phyloP scores from a whole-genome alignment of 2,113 vertebrate species.

The Pteropus alecto region DNA sequence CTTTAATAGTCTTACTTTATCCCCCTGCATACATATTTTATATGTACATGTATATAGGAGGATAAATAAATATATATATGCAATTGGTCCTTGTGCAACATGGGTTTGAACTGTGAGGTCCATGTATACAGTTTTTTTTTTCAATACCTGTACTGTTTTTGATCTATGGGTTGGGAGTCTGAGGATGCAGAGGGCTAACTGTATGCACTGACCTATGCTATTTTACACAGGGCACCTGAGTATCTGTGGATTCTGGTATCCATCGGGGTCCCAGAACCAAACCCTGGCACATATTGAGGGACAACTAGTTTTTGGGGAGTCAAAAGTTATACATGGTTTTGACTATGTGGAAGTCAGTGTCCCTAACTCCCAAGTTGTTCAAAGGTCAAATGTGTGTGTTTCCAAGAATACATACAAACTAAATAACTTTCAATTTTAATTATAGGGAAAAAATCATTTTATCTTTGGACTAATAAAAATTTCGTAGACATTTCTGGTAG shows the following conservation, averaged over 20 bases:
- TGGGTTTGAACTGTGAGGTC: no score
- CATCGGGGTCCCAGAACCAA: not conserved
- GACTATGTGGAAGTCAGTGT: not conserved
- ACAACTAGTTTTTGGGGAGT: not conserved
- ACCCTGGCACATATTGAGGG: not conserved
- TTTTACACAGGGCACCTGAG: not conserved
- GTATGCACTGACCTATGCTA: not conserved
- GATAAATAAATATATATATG: no score
- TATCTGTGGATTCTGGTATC: not conserved
- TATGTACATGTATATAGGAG: no score
- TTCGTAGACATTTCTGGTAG: not conserved
- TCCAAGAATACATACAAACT: not conserved
- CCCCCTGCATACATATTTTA: not conserved
- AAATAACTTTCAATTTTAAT: not conserved
- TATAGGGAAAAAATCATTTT: not conserved
- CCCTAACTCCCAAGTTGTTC: not conserved
- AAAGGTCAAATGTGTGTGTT: not conserved
- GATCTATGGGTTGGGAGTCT: not conserved
- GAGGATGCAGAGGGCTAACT: not conserved
- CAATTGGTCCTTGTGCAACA: no score
- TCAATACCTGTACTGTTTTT: no score
- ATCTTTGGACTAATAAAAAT: not conserved
- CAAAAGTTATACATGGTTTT: not conserved
- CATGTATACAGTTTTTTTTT: no score
- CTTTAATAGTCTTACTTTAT: not conserved